Conservation (phyloP, 2,888 invertebrate species). For the Embidobia sp. region DNA sequence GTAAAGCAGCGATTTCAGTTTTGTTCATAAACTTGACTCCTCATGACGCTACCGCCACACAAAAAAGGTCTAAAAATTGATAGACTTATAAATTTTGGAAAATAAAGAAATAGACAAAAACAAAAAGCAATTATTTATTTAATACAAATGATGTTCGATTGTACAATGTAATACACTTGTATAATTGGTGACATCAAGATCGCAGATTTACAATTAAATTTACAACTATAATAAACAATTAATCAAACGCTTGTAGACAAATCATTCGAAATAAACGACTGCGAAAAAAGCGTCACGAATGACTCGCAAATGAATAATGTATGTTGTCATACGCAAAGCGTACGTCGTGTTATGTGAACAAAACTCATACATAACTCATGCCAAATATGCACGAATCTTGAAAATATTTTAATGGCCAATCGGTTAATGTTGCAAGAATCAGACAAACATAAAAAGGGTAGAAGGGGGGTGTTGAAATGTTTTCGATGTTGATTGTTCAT, state of each 20-base stretch:
- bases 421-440: slow-evolving; percentile 41
- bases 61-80: too few relatives aligned
- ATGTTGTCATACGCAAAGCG: slow-evolving; percentile 29
- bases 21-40: too few relatives aligned
- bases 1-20: too few relatives aligned
- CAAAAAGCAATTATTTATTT: too few relatives aligned
- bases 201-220: slow-evolving; percentile 24
- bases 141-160: too few relatives aligned
- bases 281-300: slow-evolving; percentile 31
- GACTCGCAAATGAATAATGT: slow-evolving; percentile 41
- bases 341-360: slow-evolving; percentile 5
- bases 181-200: background rate
- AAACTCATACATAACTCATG: slow-evolving; percentile 42
- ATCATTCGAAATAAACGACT: slow-evolving; percentile 31
- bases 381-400: slow-evolving; percentile 35
- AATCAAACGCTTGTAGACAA: slow-evolving; percentile 29
- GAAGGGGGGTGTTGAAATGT: slow-evolving; percentile 20
- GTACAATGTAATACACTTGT: background rate
- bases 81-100: too few relatives aligned
- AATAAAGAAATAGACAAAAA: too few relatives aligned
- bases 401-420: slow-evolving; percentile 47
- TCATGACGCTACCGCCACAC: too few relatives aligned
- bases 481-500: slow-evolving; percentile 51
- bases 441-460: background rate
- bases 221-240: slow-evolving; percentile 23